Percentiles rank a stretch among this genome's conserved stretches.
These are phyloP conservation scores for Callipepla californica DNA, from an alignment of 2,113 vertebrate species.

Conservation along the genomic window DNA sequence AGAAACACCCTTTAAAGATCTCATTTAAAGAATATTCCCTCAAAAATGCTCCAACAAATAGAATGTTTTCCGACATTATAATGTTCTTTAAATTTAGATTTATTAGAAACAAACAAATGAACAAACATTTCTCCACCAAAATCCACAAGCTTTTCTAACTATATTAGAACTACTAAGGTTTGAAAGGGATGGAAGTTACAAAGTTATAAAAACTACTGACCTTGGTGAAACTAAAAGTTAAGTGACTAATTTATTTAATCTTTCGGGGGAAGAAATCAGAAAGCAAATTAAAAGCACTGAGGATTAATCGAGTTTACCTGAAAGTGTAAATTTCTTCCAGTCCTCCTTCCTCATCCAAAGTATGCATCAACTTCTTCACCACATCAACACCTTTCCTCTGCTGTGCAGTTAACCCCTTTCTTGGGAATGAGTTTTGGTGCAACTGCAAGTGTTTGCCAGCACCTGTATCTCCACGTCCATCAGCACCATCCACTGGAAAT, in stretches of 20 bases:
- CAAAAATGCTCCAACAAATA: not conserved
- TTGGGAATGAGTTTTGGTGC: conserved; percentile 17
- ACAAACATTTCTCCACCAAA: not conserved
- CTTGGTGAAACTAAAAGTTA: not conserved
- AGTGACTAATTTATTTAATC: not conserved
- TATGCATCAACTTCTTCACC: conserved; percentile 86
- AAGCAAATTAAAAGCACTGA: not conserved
- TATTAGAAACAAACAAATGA: not conserved
- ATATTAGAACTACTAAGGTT: not conserved
- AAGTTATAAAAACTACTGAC: not conserved
- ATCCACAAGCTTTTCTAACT: not conserved
- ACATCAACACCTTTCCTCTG: conserved; percentile 85
- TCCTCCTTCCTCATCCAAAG: conserved; percentile 87
- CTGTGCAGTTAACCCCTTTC: conserved; percentile 83
- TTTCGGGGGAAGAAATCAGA: not conserved
- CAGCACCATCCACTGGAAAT: conserved; percentile 79
- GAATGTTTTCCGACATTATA: not conserved
- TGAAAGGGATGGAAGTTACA: not conserved
- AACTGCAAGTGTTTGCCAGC: conserved; percentile 3
- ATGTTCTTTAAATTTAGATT: not conserved
- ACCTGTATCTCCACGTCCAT: conserved; percentile 32
- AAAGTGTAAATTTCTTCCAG: conserved; percentile 92
- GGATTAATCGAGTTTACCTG: conserved; percentile 78
- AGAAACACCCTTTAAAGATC: not conserved
- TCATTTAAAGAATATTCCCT: not conserved